Evolutionary conservation across 2,797 vertebrate genomes (phyloP), one percentile per base, ranked within the genome.

Genomic region (Eurystomus glaucurus): DNA sequence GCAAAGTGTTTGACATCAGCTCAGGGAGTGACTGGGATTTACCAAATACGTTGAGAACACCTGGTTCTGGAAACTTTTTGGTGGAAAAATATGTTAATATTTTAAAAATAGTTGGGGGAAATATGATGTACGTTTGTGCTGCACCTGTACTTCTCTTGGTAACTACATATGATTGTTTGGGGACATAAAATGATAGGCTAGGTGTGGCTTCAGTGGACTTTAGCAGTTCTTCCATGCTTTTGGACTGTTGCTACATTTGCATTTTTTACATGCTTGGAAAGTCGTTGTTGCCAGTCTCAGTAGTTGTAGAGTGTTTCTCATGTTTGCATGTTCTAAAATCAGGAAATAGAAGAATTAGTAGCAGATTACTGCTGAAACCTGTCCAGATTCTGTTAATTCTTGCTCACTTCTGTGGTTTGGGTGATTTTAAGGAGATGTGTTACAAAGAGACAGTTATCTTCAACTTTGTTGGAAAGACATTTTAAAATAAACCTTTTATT

Each of bases 381-480:
- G 16, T 31, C 46, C 2, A 8, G 31, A 31, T 93, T 62, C 46
- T 85, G 11, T 71, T 79, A 81, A 26, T 79, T 19, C 19, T 84
- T 79, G 13, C 19, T 85, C 4, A 1, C 41, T 50, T 55, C 0
- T 0, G 0, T 68, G 68, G 23, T 78, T 35, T 39, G 10, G 1
- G 17, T 76, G 35, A 10, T 51, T 91, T 91, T 92, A 88, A 61
- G 2, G 1, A 58, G 23, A 48, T 12, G 45, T 4, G 3, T 54
- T 65, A 48, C 52, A 66, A 65, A 89, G 65, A 45, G 2, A 41
- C 70, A 15, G 2, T 37, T 31, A 9, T 35, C 10, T 82, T 72
- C 51, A 60, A 21, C 28, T 89, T 82, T 21, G 3, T 55, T 76
- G 43, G 51, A 54, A 92, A 87, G 25, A 14, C 19, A 9, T 37